A percentile compares a stretch with the other conserved stretches of the same genome.
phyloP scores from a whole-genome alignment of 2,888 invertebrate species.

The Prosopocoilus inquinatus region DNA sequence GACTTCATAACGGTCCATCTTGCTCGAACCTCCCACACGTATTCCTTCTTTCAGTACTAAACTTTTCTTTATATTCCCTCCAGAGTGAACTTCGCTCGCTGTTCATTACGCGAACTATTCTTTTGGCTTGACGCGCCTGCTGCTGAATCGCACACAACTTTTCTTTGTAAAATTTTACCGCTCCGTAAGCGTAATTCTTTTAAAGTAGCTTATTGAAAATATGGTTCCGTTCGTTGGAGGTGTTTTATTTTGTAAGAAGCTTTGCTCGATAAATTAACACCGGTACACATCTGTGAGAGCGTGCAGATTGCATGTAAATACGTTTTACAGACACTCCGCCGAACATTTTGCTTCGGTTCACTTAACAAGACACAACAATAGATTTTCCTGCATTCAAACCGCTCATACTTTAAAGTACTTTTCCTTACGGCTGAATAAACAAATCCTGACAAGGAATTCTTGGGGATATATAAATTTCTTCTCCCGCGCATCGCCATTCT shows the following conservation, averaged over 20 bases:
- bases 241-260: slow-evolving; percentile 15
- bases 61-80: slow-evolving; percentile 49
- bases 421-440: not conserved
- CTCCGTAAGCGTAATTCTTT: slow-evolving; percentile 39
- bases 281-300: slow-evolving; percentile 3
- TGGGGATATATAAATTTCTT: not conserved
- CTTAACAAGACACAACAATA: slow-evolving; percentile 3
- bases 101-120: slow-evolving; percentile 49
- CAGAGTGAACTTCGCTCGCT: slow-evolving; percentile 43
- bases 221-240: slow-evolving; percentile 37
- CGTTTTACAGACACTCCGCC: slow-evolving; percentile 1
- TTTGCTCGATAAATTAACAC: slow-evolving; percentile 5
- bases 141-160: slow-evolving; percentile 38
- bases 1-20: slow-evolving; percentile 39
- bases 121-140: slow-evolving; percentile 40
- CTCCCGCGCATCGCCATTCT: not conserved
- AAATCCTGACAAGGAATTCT: slow-evolving; percentile 1
- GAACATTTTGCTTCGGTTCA: slow-evolving; percentile 2
- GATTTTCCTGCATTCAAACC: slow-evolving; percentile 1
- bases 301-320: slow-evolving; percentile 3
- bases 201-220: slow-evolving; percentile 46
- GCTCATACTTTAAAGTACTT: slow-evolving; percentile 5
- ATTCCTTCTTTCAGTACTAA: slow-evolving; percentile 44
- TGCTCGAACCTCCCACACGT: slow-evolving; percentile 40
- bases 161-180: slow-evolving; percentile 34